phyloP scores from a whole-genome alignment of 2,797 vertebrate genomes.

The Manis javanica region DNA sequence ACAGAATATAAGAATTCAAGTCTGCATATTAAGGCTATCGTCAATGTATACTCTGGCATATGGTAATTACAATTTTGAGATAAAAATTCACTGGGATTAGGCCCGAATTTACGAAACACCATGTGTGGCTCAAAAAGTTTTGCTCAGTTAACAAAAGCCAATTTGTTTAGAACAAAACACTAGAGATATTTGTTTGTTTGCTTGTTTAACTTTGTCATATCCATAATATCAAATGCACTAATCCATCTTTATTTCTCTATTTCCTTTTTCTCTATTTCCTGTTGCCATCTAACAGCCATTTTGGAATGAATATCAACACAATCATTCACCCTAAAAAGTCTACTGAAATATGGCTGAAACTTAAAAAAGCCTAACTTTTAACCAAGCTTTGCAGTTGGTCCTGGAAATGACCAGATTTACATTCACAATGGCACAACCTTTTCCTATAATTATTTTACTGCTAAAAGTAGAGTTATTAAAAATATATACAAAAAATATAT shows the following conservation, averaged over 20 bases:
- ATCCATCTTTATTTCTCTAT: neutral
- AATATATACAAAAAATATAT: neutral
- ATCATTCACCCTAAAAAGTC: neutral
- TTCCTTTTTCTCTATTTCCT: conserved; percentile 12
- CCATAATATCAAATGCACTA: neutral
- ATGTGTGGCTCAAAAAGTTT: conserved; percentile 39
- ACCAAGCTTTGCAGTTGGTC: neutral
- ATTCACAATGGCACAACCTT: neutral
- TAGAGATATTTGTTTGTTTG: neutral
- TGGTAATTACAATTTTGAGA: conserved; percentile 67
- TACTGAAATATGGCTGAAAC: neutral
- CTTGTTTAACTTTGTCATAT: conserved; percentile 31
- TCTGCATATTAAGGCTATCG: conserved; percentile 39
- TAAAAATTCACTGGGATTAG: conserved; percentile 72
- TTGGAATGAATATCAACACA: neutral
- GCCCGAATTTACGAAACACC: conserved; percentile 58
- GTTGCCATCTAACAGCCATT: conserved; percentile 66
- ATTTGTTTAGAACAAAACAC: conserved; percentile 2
- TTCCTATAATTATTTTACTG: conserved; percentile 25
- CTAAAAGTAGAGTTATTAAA: conserved; percentile 25
- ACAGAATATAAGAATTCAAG: neutral
- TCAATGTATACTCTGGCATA: neutral
- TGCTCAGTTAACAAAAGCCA: conserved; percentile 71
- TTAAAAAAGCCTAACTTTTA: neutral
- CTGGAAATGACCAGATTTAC: conserved; percentile 24